These are phyloP conservation scores for Glaucidium brasilianum DNA, from an alignment of 2,113 vertebrate species.

Conservation along the genomic window DNA sequence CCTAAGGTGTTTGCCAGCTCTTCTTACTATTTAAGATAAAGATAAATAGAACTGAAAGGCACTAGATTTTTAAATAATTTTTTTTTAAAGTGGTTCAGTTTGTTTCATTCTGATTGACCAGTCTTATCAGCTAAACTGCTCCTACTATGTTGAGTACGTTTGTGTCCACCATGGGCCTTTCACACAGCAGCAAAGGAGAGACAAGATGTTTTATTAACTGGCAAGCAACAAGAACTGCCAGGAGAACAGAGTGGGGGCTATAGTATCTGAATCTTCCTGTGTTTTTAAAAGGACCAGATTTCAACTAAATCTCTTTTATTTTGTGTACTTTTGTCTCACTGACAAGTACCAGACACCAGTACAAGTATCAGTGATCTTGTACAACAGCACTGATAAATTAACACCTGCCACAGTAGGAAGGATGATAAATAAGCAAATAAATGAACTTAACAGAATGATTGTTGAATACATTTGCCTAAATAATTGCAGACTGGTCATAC, in stretches of 20 bases:
- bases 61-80: not conserved
- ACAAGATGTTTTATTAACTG: not conserved
- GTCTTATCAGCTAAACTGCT: not conserved
- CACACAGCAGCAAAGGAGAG: not conserved
- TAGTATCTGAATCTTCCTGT: not conserved
- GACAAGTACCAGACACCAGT: not conserved
- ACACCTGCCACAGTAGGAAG: not conserved
- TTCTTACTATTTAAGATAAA: not conserved
- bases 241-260: not conserved
- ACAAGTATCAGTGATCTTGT: not conserved
- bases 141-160: not conserved
- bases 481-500: not conserved
- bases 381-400: not conserved
- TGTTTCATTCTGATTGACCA: not conserved
- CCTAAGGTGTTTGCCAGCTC: not conserved
- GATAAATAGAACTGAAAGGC: not conserved
- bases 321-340: not conserved
- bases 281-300: not conserved
- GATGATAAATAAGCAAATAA: conserved; percentile 6
- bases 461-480: not conserved
- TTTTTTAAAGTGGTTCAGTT: not conserved
- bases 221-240: not conserved
- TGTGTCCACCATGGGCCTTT: not conserved
- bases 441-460: not conserved
- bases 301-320: not conserved